Base-by-base conservation (phyloP, 2,797 vertebrate genomes). In the Propithecus deckenii region DNA sequence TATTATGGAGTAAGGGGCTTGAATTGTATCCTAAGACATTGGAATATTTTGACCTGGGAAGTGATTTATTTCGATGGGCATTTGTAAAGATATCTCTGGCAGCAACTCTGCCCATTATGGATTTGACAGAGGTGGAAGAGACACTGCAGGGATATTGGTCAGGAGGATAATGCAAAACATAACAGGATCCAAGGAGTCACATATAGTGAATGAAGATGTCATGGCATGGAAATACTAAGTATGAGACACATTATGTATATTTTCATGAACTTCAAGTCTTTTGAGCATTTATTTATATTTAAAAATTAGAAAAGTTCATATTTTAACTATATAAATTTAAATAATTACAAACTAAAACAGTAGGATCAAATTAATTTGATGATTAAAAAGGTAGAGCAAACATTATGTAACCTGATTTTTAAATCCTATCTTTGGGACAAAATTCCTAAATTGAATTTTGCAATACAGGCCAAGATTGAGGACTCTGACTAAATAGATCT, bases 311-410 rank as follows among this genome's bases (percentile, higher is more conserved):
- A 89, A 79, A 76, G 20, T 4, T 69, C 9, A 7, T 57, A 76
- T 93, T 80, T 96, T 95, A 86, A 69, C 43, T 84, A 57, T 11
- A 88, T 43, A 20, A 75, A 75, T 59, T 79, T 63, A 74, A 78
- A 61, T 61, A 65, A 84, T 57, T 80, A 52, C 15, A 74, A 86
- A 72, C 12, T 86, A 30, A 72, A 93, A 93, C 13, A 75, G 23
- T 52, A 81, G 30, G 13, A 41, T 1, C 2, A 92, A 95, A 72
- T 76, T 87, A 76, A 55, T 88, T 76, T 89, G 35, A 48, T 92
- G 23, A 46, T 67, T 65, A 17, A 63, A 94, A 91, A 67, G 7
- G 28, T 50, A 86, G 13, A 38, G 22, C 7, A 79, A 17, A 50
- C 38, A 28, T 69, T 90, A 61, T 25, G 15, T 43, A 87, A 25